Evolutionary conservation across 2,113 vertebrate genomes (phyloP).

Genomic region (Melanocharis versteri): DNA sequence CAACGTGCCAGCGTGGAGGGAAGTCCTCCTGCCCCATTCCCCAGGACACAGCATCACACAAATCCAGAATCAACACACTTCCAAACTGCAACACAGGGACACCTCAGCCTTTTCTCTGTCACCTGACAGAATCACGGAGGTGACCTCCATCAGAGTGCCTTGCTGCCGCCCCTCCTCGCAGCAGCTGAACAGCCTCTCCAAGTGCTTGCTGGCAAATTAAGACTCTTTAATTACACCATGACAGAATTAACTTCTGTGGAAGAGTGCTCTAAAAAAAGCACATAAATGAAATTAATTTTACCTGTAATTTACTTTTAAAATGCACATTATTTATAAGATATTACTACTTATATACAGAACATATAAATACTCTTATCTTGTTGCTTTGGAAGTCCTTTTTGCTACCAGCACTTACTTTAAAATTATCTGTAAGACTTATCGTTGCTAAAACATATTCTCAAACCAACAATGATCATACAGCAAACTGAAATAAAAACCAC

Average conservation of each 20-base stretch:
- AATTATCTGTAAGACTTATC: not conserved
- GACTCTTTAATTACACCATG: not conserved
- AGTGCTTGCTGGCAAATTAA: not conserved
- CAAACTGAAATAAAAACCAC: not conserved
- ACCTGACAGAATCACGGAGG: not conserved
- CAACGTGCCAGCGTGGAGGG: fast-evolving
- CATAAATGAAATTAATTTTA: not conserved
- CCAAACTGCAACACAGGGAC: not conserved
- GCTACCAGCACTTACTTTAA: not conserved
- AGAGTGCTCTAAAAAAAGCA: not conserved
- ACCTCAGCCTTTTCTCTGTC: not conserved
- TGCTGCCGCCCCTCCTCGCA: not conserved
- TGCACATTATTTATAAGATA: not conserved
- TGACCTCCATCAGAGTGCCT: not conserved
- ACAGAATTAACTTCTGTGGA: not conserved
- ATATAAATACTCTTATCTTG: not conserved
- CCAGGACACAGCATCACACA: not conserved
- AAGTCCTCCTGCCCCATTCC: not conserved
- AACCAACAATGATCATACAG: not conserved
- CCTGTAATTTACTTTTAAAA: not conserved
- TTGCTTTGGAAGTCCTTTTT: not conserved
- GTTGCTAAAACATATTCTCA: not conserved
- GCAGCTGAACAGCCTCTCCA: not conserved
- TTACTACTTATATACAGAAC: not conserved
- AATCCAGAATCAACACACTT: not conserved